Conservation (phyloP, 2,113 vertebrate species). For the Prionailurus viverrinus region DNA sequence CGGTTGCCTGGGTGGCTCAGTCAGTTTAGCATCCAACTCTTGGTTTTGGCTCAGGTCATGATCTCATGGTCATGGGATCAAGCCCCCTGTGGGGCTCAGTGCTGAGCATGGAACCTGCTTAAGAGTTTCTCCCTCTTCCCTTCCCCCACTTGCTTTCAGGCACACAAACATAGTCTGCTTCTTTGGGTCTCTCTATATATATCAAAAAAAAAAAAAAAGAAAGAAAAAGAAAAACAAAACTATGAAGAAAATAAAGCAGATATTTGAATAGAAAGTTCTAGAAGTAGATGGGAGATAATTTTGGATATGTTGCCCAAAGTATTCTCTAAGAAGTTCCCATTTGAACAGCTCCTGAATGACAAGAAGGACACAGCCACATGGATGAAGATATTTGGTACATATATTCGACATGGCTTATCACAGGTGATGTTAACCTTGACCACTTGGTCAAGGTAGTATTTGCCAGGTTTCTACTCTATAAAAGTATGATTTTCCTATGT, state of each 20-base stretch:
- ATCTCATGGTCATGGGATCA: not conserved
- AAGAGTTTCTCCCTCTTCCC: not conserved
- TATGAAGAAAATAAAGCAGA: no score
- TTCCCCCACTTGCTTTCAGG: not conserved
- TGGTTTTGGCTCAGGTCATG: not conserved
- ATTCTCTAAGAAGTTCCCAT: not conserved
- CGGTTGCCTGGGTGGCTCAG: not conserved
- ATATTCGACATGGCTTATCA: accelerated
- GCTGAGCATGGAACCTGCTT: not conserved
- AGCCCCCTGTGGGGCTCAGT: not conserved
- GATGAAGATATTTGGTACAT: not conserved
- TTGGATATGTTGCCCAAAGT: not conserved
- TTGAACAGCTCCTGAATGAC: not conserved
- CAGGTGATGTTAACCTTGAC: not conserved
- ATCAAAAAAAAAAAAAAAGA: not conserved
- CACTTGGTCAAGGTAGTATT: not conserved
- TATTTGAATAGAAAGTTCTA: not conserved
- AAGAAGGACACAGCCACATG: not conserved
- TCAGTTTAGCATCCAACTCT: not conserved
- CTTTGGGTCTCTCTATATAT: not conserved
- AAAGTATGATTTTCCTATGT: not conserved
- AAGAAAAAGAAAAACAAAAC: accelerated
- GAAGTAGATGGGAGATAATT: not conserved
- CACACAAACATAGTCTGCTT: no score
- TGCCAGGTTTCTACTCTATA: not conserved